These are phyloP conservation scores for Drosophila pandora DNA, from an alignment of 1,140 invertebrate species.

Conservation along the genomic window DNA sequence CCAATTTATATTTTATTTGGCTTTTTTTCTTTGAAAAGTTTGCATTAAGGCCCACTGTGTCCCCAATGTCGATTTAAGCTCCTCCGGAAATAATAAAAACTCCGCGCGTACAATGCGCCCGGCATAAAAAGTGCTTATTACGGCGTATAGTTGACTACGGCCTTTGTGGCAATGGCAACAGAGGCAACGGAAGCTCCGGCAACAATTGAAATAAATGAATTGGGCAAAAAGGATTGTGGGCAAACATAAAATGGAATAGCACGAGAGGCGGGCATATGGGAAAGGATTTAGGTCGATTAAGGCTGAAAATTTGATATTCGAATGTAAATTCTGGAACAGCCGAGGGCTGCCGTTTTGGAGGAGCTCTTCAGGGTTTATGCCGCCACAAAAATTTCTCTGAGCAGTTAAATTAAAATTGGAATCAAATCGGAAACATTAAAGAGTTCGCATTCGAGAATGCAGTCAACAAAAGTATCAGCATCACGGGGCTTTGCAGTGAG, in stretches of 20 bases:
- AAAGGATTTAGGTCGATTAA: conserved; percentile 20
- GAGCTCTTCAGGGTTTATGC: conserved; percentile 30
- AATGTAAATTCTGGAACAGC: conserved; percentile 4
- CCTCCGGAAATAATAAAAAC: conserved; percentile 77
- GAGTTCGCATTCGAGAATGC: neutral
- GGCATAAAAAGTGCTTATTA: conserved; percentile 80
- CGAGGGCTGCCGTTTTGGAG: conserved; percentile 15
- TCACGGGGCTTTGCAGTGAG: conserved; percentile 7
- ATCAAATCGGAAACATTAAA: conserved; percentile 45
- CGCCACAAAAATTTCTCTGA: conserved; percentile 21
- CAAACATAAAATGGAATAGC: conserved; percentile 64
- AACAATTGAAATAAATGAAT: conserved; percentile 82
- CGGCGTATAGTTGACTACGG: conserved; percentile 60
- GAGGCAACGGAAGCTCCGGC: conserved; percentile 40
- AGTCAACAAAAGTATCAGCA: neutral
- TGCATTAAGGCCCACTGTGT: conserved; percentile 26
- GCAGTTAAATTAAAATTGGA: conserved; percentile 46
- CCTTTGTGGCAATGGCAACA: conserved; percentile 15
- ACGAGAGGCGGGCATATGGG: conserved; percentile 5
- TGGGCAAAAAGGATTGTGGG: conserved; percentile 68
- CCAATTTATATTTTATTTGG: no score
- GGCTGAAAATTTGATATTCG: conserved; percentile 31
- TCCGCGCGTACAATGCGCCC: conserved; percentile 54
- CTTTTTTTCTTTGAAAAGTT: neutral
- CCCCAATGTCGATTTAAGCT: conserved; percentile 22